Base-by-base conservation (phyloP, 2,888 invertebrate genomes). In the Pyrgus malvae region DNA sequence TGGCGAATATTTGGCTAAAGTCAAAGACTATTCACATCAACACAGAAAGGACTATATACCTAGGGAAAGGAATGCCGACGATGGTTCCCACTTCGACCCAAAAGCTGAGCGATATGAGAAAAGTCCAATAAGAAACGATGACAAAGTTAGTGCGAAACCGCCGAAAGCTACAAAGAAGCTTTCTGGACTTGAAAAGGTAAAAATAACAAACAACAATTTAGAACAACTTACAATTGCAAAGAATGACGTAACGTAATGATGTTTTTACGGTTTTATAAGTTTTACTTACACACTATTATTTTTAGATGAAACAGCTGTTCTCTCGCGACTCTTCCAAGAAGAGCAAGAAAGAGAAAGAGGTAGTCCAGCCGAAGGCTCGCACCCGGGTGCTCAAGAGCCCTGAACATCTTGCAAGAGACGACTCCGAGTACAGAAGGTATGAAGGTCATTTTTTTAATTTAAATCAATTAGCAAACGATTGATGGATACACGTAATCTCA, bases 281-380 rank as follows among this genome's bases (percentile, higher is more conserved):
- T 11, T 29, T 29, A 29, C 11, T 29, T 29, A 11, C 11, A 29
- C 2, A 11, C 16, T 3, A 17, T 17, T 1, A 6, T 2, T 65
- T 70, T 46, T 61, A 94, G 92, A 91, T 94, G 65, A 95, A 95
- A 74, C 94, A 95, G 79, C 90, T 95, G 68, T 95, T 95, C 84
- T 93, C 93, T 68, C 91, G 94, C 72, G 91, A 93, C 78, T 91
- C 91, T 84, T 92, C 93, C 54, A 94, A 94, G 88, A 93, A 93
- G 86, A 93, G 92, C 87, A 92, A 91, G 75, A 93, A 92, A 83
- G 92, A 92, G 78, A 92, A 93, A 76, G 92, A 92, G 65, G 65
- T 70, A 66, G 80, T 82, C 78, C 86, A 84, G 79, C 90, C 91
- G 60, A 92, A 91, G 71, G 73, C 76, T 62, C 89, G 88, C 80